Percentiles rank a stretch among this genome's conserved stretches.
Evolutionary conservation across 37 sponge, comb jelly and placozoan species (phyloP).

Genomic region (Amphimedon queenslandica): DNA sequence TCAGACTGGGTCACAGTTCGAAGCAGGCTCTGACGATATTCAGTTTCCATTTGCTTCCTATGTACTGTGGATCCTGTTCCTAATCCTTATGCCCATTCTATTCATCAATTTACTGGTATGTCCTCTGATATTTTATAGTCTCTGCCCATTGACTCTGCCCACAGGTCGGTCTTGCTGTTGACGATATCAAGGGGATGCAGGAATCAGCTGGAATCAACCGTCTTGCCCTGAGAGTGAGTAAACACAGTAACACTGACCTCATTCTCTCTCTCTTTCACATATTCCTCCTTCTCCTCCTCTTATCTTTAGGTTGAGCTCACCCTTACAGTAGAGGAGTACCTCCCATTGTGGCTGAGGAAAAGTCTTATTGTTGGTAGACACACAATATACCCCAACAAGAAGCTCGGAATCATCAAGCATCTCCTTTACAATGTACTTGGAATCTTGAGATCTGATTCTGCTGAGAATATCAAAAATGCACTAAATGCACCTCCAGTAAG

Average conservation of each 20-base stretch:
- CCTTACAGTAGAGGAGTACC: slow-evolving; percentile 50
- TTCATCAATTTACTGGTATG: slow-evolving; percentile 92
- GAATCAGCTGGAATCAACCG: slow-evolving; percentile 78
- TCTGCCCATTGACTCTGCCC: too few relatives aligned
- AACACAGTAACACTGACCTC: not conserved
- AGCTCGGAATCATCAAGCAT: slow-evolving; percentile 12
- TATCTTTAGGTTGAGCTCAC: slow-evolving; percentile 52
- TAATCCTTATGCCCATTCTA: slow-evolving; percentile 92
- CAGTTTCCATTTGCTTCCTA: slow-evolving; percentile 38
- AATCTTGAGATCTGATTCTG: slow-evolving; percentile 19
- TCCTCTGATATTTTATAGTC: too few relatives aligned
- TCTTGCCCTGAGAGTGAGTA: slow-evolving; percentile 77
- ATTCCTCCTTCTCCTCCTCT: not conserved
- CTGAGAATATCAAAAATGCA: slow-evolving; percentile 42
- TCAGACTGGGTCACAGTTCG: not conserved
- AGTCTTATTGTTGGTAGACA: slow-evolving; percentile 12
- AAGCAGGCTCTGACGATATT: slow-evolving; percentile 14
- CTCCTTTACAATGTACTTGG: slow-evolving; percentile 15
- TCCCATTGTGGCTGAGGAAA: slow-evolving; percentile 27
- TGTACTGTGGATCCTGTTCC: slow-evolving; percentile 85
- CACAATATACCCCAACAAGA: slow-evolving; percentile 38
- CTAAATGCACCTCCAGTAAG: slow-evolving; percentile 32
- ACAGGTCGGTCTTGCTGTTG: slow-evolving; percentile 98
- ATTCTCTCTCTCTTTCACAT: not conserved
- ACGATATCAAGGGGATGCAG: slow-evolving; percentile 92